Evolutionary conservation across 2,113 vertebrate species (phyloP).

Genomic region (Heterochromis multidens): DNA sequence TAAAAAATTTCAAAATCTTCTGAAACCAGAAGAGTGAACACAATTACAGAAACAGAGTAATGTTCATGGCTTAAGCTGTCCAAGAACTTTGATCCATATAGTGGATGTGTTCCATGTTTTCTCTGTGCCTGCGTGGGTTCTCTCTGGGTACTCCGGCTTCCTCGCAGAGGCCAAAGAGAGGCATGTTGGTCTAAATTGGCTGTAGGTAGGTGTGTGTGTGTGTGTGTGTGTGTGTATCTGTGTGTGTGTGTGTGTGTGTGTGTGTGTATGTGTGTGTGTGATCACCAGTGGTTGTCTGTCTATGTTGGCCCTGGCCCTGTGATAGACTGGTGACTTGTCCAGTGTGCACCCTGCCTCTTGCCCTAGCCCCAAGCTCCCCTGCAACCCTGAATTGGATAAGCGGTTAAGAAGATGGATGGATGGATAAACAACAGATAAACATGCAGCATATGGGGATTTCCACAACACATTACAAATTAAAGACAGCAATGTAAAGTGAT

Average conservation of each 20-base stretch:
- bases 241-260: too few species aligned
- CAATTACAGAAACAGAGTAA: too few species aligned
- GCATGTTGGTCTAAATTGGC: neutral
- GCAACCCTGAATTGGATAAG: neutral
- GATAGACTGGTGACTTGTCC: neutral
- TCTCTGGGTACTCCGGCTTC: accelerated
- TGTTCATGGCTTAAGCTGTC: too few species aligned
- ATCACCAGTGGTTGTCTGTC: neutral
- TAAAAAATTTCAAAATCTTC: too few species aligned
- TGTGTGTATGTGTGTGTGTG: too few species aligned
- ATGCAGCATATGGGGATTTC: neutral
- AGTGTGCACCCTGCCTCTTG: neutral
- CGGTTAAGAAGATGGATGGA: neutral
- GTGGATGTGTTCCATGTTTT: too few species aligned
- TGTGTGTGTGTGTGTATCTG: too few species aligned
- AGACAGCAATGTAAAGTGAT: neutral
- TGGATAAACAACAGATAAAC: too few species aligned
- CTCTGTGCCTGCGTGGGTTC: neutral
- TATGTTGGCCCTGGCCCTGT: neutral
- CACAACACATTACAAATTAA: neutral
- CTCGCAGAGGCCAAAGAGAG: neutral
- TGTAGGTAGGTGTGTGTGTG: too few species aligned
- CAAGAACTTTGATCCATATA: too few species aligned
- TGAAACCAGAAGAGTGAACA: too few species aligned
- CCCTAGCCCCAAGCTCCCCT: too few species aligned